Evolutionary conservation across 2,113 vertebrate genomes (phyloP), one percentile per base, ranked within the genome.

Genomic region (Furnarius figulus): DNA sequence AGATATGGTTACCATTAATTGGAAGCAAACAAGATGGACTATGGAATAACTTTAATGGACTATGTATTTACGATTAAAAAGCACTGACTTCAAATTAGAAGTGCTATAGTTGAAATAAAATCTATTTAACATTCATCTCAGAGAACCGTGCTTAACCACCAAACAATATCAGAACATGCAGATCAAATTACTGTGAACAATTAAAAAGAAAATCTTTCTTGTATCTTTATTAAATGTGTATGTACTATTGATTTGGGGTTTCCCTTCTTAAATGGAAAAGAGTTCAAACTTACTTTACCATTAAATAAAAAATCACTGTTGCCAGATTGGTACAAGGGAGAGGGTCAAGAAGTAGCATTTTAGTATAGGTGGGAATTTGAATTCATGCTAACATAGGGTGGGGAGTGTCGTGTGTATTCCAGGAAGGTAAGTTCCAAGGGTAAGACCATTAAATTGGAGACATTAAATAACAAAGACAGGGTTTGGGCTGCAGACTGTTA

Each of bases 271-370:
- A 95, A 87, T 40, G 35, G 70, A 63, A 82, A 89, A 82, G 6
- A 86, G 82, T 72, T 83, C 46, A 87, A 92, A 84, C 46, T 92
- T 81, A 84, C 87, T 94, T 92, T 83, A 84, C 73, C 50, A 50
- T 76, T 89, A 95, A 96, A 94, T 95, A 97, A 98, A 97, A 97
- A 95, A 55, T 95, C 44, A 74, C 84, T 97, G 91, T 97, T 98
- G 98, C 98, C 98, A 98, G 97, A 98, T 98, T 98, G 98, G 98
- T 98, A 98, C 98, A 98, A 97, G 94, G 97, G 98, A 98, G 75
- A 98, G 92, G 98, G 87, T 98, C 89, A 97, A 95, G 95, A 88
- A 90, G 97, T 91, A 98, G 97, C 96, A 97, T 98, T 98, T 98
- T 98, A 98, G 98, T 98, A 98, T 93, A 95, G 97, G 97, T 96